A percentile compares a stretch with the other conserved stretches of the same genome.
phyloP scores from a whole-genome alignment of 1,140 invertebrate genomes.

The Drosophila bifasciata region DNA sequence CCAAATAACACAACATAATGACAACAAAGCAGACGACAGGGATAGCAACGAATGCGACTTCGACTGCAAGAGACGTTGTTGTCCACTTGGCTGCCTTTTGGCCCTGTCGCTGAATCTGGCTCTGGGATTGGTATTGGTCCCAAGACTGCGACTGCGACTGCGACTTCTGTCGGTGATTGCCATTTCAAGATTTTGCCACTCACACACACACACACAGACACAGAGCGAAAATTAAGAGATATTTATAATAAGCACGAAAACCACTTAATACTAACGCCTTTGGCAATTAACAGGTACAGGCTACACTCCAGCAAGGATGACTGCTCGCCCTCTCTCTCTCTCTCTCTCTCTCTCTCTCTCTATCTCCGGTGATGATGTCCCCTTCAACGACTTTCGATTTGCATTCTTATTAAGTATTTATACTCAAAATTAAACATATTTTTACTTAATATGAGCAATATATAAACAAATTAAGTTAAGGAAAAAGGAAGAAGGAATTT shows the following conservation, averaged over 20 bases:
- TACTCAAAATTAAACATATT: too few relatives aligned
- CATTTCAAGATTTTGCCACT: constrained; percentile 76
- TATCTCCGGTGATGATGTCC: not conserved
- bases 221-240: constrained; percentile 82
- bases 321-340: constrained; percentile 25
- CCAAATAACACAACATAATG: constrained; percentile 83
- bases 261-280: constrained; percentile 84
- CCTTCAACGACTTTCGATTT: not conserved
- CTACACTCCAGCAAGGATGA: constrained; percentile 49
- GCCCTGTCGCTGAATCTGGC: constrained; percentile 6
- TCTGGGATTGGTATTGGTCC: constrained; percentile 6
- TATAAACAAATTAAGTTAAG: too few relatives aligned
- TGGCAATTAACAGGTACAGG: constrained; percentile 83
- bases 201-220: constrained; percentile 21
- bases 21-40: constrained; percentile 78
- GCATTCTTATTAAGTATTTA: too few relatives aligned
- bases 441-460: too few relatives aligned
- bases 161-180: constrained; percentile 70
- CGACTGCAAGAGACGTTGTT: constrained; percentile 28
- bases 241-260: constrained; percentile 84
- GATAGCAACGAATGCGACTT: constrained; percentile 37
- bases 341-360: too few relatives aligned
- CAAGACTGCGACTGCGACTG: constrained; percentile 15
- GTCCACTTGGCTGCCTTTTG: constrained; percentile 61
- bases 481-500: too few relatives aligned